phyloP scores from a whole-genome alignment of 2,797 vertebrate species.

The Alfaro cultratus region DNA sequence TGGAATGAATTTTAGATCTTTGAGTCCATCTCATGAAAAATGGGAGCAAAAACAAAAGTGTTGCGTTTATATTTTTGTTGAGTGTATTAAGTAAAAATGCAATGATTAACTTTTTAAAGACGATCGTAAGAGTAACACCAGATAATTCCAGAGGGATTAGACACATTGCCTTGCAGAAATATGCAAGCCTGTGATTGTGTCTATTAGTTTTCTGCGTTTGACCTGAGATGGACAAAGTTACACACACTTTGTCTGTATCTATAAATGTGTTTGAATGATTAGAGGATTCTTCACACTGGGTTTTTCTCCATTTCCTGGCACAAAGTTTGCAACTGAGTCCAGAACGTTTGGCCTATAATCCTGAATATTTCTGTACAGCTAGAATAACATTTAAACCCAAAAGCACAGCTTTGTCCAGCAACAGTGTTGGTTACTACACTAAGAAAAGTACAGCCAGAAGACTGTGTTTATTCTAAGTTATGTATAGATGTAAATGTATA shows the following conservation, averaged over 20 bases:
- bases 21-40: too few species aligned
- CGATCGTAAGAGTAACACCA: neutral
- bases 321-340: slow-evolving; percentile 74
- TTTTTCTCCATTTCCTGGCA: slow-evolving; percentile 61
- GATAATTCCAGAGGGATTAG: neutral
- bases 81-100: slow-evolving; percentile 8
- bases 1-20: too few species aligned
- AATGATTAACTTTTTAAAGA: neutral
- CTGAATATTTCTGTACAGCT: slow-evolving; percentile 44
- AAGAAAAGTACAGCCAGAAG: neutral
- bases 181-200: neutral
- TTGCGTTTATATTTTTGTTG: too few species aligned
- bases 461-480: neutral
- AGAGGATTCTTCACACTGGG: slow-evolving; percentile 9
- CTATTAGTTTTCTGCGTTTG: slow-evolving; percentile 27
- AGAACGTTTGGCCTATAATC: slow-evolving; percentile 60
- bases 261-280: slow-evolving; percentile 43
- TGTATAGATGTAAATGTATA: neutral
- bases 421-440: neutral
- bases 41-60: too few species aligned
- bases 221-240: slow-evolving; percentile 17
- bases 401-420: slow-evolving; percentile 14
- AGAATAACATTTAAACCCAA: slow-evolving; percentile 45
- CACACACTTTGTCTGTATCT: slow-evolving; percentile 32
- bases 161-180: neutral